Evolutionary conservation across 2,797 vertebrate genomes (phyloP), one percentile per base, ranked within the genome.

Genomic region (Acestrorhynchus altus): DNA sequence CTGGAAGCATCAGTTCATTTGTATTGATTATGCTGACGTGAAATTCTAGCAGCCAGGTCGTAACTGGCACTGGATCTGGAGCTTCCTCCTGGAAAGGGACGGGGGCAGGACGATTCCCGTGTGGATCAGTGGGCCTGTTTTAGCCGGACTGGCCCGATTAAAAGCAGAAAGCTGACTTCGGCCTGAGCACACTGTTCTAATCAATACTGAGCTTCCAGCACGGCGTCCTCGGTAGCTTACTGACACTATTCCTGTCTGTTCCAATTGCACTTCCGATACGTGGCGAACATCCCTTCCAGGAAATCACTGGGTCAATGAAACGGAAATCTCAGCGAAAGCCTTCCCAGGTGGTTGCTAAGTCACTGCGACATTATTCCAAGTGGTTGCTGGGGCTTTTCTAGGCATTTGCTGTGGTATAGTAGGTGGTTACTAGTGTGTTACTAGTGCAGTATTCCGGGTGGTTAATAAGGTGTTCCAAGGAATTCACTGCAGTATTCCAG

Each of bases 151-250:
- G 56, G 65, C 61, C 26, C 44, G 64, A 69, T 77, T 77, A 56
- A 76, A 51, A 66, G 63, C 80, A 16, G 4, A 68, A 83, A 61
- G 73, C 76, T 1, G 72, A 83, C 59, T 83, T 54, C 47, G 46
- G 35, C 49, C 66, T 61, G 51, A 71, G 85, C 74, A 76, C 52
- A 56, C 20, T 16, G n/a, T 28, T n/a, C 63, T 59, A 65, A 76
- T 89, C 81, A 76, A 88, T 86, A 86, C 74, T 77, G 39, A 85
- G 84, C 74, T 84, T 76, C 79, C 83, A 10, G 78, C 54, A 44
- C 56, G 68, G 20, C 68, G 78, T 69, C 61, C 75, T 60, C 74
- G 59, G 68, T 76, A 40, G 61, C 39, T 4, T 18, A 54, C 64
- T 59, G n/a, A 18, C 16, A 22, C 77, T 77, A 79, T 79, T 77